Base-by-base conservation (phyloP, 2,113 vertebrate species). In the Actenoides hombroni region DNA sequence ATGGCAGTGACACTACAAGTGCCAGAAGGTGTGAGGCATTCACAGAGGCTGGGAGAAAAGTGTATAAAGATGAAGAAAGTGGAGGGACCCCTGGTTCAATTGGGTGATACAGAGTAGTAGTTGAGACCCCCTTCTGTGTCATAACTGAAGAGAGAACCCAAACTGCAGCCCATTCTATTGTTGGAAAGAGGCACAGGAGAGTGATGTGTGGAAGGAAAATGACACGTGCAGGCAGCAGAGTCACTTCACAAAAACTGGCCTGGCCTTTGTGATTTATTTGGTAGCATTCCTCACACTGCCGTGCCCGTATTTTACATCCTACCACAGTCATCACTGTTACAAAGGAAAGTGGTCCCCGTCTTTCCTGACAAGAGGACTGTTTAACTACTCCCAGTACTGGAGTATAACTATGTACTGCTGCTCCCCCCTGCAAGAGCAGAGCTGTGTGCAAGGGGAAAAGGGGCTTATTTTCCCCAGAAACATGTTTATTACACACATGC, bases 81-180 rank as follows among this genome's bases (percentile, higher is more conserved):
- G 49, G 49, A 86, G 48, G 40, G 28, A 42, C 11, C 6, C 11
- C 26, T 33, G 21, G 39, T 64, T 78, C n/a, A 61, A 2, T 13
- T 40, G 49, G 6, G 10, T 65, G 28, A 20, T n/a, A 5, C 0
- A 0, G n/a, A 8, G 24, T 18, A 23, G 13, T n/a, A 60, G n/a
- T 10, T 35, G 44, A 70, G 35, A 77, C 28, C 9, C 29, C 9
- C 7, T 44, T 63, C 15, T 49, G 16, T 54, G 23, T n/a, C 64
- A 26, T 35, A 44, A 20, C 14, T 53, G 42, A 56, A 65, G 40
- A 37, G 19, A 70, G 44, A 76, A 48, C 33, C 21, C 54, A 20
- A 33, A 11, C 19, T 91, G 40, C 35, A 57, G 35, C 23, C 3
- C 39, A 7, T 59, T 83, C 33, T 63, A 2, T 64, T 74, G 16